Conservation (phyloP, 2,888 invertebrate species). For the Gandaritis pyraliata region DNA sequence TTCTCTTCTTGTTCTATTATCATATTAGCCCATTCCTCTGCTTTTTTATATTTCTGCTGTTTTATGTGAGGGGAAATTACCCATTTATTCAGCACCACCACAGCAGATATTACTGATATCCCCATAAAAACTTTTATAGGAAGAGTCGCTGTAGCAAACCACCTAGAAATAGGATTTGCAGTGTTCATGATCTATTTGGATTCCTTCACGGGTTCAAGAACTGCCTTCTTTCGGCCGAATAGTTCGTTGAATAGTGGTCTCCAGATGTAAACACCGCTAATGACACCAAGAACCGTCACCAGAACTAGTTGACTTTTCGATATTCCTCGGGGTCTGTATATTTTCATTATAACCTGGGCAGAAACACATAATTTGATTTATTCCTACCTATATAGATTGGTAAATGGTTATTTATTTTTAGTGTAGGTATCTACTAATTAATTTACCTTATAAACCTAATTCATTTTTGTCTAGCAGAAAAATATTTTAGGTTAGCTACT, state of each 20-base stretch:
- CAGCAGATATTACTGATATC: slow-evolving; percentile 63
- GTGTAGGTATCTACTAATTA: no score
- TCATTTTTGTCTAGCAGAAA: no score
- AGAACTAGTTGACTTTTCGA: slow-evolving; percentile 70
- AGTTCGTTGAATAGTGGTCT: slow-evolving; percentile 71
- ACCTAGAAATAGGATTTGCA: slow-evolving; percentile 39
- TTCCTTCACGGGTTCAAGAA: slow-evolving; percentile 37
- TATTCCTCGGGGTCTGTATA: slow-evolving; percentile 69
- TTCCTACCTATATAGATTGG: no score
- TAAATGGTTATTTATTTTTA: no score
- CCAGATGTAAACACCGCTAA: slow-evolving; percentile 81
- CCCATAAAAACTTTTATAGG: slow-evolving; percentile 69
- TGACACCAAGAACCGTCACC: slow-evolving; percentile 69
- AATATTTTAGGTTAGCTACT: no score
- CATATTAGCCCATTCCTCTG: slow-evolving; percentile 71
- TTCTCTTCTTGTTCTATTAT: slow-evolving; percentile 70
- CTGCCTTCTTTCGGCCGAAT: slow-evolving; percentile 49
- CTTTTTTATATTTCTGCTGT: slow-evolving; percentile 53
- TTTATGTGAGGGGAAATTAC: slow-evolving; percentile 59
- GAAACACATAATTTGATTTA: background rate
- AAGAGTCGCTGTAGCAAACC: slow-evolving; percentile 61
- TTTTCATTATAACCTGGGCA: slow-evolving; percentile 65
- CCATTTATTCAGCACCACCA: slow-evolving; percentile 56
- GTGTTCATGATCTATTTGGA: slow-evolving; percentile 56
- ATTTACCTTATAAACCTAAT: no score